These are phyloP conservation scores for Cosmopolites sordidus DNA, from an alignment of 2,888 invertebrate species.

Conservation along the genomic window DNA sequence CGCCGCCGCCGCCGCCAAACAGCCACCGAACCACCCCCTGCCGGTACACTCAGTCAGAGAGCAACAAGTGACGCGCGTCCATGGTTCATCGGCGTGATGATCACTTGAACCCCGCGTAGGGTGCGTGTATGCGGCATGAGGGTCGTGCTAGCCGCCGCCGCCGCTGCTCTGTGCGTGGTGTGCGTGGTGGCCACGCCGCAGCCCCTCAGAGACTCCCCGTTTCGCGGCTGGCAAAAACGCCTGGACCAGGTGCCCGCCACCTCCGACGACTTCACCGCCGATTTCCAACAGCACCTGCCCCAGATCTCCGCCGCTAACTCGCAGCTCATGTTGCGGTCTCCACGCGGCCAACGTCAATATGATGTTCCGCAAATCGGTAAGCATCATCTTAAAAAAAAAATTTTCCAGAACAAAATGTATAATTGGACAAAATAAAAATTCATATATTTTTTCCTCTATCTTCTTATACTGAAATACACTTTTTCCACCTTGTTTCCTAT, in stretches of 20 bases:
- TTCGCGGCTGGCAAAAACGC: conserved; percentile 37
- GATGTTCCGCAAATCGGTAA: conserved; percentile 84
- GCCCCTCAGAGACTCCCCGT: conserved; percentile 35
- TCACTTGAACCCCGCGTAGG: conserved; percentile 40
- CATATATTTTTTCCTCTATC: no score
- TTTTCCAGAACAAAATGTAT: no score
- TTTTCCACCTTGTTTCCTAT: no score
- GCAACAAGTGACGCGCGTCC: conserved; percentile 43
- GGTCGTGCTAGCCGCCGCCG: conserved; percentile 31
- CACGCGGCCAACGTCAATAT: conserved; percentile 71
- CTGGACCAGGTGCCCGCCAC: conserved; percentile 30
- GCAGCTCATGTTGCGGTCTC: conserved; percentile 74
- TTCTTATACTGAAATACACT: no score
- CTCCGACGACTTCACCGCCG: conserved; percentile 43
- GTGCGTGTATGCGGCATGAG: conserved; percentile 32
- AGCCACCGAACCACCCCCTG: conserved; percentile 23
- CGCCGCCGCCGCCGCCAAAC: conserved; percentile 26
- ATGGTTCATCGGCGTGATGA: conserved; percentile 40
- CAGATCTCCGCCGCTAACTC: conserved; percentile 45
- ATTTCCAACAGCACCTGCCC: conserved; percentile 39
- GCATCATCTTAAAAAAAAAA: no score
- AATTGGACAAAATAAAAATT: no score
- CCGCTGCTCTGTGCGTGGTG: conserved; percentile 47
- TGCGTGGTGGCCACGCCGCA: conserved; percentile 48
- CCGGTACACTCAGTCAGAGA: conserved; percentile 15